These are phyloP conservation scores for Chelon auratus DNA, from an alignment of 2,797 vertebrate genomes.

Conservation along the genomic window DNA sequence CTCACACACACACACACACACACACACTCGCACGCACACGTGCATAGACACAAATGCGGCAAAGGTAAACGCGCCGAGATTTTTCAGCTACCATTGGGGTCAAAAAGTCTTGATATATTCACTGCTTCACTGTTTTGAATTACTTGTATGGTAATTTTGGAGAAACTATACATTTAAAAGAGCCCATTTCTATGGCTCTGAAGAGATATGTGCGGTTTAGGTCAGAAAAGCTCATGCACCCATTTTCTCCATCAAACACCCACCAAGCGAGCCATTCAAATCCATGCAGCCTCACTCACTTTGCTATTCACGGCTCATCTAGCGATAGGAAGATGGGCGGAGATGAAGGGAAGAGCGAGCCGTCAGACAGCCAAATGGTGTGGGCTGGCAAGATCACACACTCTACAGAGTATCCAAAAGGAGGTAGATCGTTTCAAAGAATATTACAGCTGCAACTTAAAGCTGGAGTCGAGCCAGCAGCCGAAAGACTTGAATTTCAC, in stretches of 20 bases:
- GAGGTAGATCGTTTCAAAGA: constrained; percentile 62
- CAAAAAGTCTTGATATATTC: constrained; percentile 76
- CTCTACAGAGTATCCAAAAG: constrained; percentile 37
- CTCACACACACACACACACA: constrained; percentile 12
- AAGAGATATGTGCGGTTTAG: constrained; percentile 73
- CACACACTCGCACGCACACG: constrained; percentile 17
- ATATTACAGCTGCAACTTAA: constrained; percentile 67
- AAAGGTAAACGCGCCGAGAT: constrained; percentile 62
- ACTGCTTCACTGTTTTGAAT: constrained; percentile 73
- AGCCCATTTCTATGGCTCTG: constrained; percentile 79
- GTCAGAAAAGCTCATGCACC: constrained; percentile 71
- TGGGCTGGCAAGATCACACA: constrained; percentile 39
- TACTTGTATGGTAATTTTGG: constrained; percentile 79
- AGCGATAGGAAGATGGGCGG: constrained; percentile 65
- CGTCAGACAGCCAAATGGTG: constrained; percentile 50
- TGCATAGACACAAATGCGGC: not conserved
- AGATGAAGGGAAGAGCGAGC: constrained; percentile 54
- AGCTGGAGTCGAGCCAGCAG: constrained; percentile 65
- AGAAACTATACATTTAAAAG: constrained; percentile 88
- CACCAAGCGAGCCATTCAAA: constrained; percentile 66
- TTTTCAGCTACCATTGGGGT: constrained; percentile 66
- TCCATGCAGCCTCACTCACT: constrained; percentile 45
- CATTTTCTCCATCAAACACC: constrained; percentile 74
- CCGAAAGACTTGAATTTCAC: constrained; percentile 66
- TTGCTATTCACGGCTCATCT: constrained; percentile 73